These are phyloP conservation scores for Riptortus pedestris DNA, from an alignment of 1,140 invertebrate species.

Conservation along the genomic window DNA sequence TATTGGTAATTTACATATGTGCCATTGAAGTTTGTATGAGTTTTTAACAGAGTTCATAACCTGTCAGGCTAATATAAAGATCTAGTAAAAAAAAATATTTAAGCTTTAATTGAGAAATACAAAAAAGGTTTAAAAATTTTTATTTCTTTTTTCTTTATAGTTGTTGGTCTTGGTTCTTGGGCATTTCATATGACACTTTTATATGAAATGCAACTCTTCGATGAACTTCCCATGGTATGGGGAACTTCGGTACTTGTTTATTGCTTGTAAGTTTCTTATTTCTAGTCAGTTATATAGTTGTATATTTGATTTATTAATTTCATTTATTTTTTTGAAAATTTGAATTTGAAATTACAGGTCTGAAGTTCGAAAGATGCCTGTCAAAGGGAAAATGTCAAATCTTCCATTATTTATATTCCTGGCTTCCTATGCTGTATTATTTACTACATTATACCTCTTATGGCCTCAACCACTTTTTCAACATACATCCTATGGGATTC, in stretches of 20 bases:
- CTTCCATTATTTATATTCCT: conserved; percentile 26
- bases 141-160: conserved; percentile 28
- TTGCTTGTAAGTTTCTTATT: conserved; percentile 31
- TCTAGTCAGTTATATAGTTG: background rate
- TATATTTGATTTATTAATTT: background rate
- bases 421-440: conserved; percentile 24
- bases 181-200: conserved; percentile 34
- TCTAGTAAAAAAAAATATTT: too few species aligned
- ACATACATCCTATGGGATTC: conserved; percentile 31
- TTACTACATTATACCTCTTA: conserved; percentile 31
- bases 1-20: too few species aligned
- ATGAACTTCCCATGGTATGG: conserved; percentile 35
- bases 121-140: too few species aligned
- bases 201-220: conserved; percentile 35
- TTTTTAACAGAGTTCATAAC: too few species aligned
- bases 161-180: conserved; percentile 34
- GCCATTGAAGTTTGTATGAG: too few species aligned
- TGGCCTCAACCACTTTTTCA: conserved; percentile 34
- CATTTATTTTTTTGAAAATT: too few species aligned
- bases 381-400: conserved; percentile 27
- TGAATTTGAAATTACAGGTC: conserved; percentile 27
- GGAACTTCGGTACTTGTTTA: conserved; percentile 33
- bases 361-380: conserved; percentile 23
- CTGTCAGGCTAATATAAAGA: too few species aligned
- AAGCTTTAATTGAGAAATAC: too few species aligned